Evolutionary conservation across 2,797 vertebrate species (phyloP).

Genomic region (Neomorphus geoffroyi): DNA sequence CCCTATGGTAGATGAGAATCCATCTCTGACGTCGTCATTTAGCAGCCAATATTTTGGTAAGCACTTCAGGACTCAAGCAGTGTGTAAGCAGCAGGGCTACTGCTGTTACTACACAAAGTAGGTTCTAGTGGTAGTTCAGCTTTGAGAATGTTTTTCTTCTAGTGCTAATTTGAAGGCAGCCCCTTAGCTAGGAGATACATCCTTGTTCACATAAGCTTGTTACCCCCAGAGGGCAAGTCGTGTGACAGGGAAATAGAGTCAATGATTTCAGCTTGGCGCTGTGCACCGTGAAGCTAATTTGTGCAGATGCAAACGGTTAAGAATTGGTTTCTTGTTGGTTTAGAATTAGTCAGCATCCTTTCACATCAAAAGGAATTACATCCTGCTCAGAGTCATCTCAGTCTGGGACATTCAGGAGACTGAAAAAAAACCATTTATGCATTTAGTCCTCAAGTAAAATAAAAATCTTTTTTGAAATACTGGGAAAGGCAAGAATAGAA

Average conservation of each 20-base stretch:
- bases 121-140: not conserved
- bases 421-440: not conserved
- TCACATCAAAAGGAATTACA: not conserved
- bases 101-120: not conserved
- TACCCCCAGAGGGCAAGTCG: not conserved
- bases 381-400: not conserved
- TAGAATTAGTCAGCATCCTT: not conserved
- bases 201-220: not conserved
- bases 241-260: not conserved
- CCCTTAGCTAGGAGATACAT: not conserved
- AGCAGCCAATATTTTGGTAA: not conserved
- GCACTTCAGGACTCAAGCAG: not conserved
- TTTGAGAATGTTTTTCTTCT: not conserved
- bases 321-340: not conserved
- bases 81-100: not conserved
- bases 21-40: not conserved
- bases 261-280: not conserved
- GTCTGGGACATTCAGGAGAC: not conserved
- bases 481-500: not conserved
- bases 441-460: conserved; percentile 5
- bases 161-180: not conserved
- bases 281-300: not conserved
- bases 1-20: not conserved
- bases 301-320: not conserved
- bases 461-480: not conserved